A percentile compares a stretch with the other conserved stretches of the same genome.
These are phyloP conservation scores for Platygyra sinensis DNA, from an alignment of 64 coral and sea anemone species.

Conservation along the genomic window DNA sequence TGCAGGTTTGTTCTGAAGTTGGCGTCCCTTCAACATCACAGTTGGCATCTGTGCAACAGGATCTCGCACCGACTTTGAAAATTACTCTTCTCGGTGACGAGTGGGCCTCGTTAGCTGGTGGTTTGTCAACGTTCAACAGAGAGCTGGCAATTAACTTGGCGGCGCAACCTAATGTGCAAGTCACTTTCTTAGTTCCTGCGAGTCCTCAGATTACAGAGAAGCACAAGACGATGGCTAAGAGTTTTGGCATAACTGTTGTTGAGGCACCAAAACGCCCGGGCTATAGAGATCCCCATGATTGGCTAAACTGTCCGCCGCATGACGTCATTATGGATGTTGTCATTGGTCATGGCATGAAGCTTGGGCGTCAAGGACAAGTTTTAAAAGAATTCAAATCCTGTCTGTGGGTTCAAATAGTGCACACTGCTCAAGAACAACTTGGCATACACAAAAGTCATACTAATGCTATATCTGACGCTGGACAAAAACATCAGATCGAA, in stretches of 20 bases:
- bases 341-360: neutral
- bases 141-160: neutral
- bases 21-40: too few species aligned
- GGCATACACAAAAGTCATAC: neutral
- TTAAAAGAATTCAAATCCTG: neutral
- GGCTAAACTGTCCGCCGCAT: neutral
- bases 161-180: neutral
- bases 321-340: neutral
- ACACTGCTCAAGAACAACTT: slow-evolving; percentile 2
- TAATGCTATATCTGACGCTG: neutral
- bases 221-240: neutral
- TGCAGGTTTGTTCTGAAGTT: too few species aligned
- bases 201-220: neutral
- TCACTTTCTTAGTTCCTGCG: neutral
- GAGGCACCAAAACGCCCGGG: neutral
- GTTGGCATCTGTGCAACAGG: too few species aligned
- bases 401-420: neutral
- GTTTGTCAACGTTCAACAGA: neutral
- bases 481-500: neutral
- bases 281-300: neutral
- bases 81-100: neutral
- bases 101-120: neutral
- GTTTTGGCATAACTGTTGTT: neutral
- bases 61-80: neutral
- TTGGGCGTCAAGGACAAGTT: neutral